Evolutionary conservation across 1,140 invertebrate genomes (phyloP).

Genomic region (Atopsyche davidsoni): DNA sequence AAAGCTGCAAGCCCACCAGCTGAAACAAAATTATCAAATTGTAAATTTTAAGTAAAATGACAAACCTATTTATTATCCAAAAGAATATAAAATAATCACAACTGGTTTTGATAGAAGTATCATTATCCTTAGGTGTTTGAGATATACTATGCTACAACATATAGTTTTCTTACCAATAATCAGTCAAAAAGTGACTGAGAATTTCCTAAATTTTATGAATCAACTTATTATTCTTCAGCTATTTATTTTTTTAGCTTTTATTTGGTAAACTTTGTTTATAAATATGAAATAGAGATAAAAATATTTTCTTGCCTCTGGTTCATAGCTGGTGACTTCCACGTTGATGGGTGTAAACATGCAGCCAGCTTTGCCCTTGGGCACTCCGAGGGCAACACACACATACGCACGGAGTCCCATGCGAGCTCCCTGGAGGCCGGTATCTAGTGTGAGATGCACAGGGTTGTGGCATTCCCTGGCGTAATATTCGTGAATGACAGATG

Average conservation of each 20-base stretch:
- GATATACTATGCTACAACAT: too few species aligned
- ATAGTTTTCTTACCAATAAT: too few species aligned
- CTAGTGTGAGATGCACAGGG: slow-evolving; percentile 90
- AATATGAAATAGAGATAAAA: neutral
- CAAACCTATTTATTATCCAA: too few species aligned
- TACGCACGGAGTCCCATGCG: slow-evolving; percentile 91
- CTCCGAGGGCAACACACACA: slow-evolving; percentile 72
- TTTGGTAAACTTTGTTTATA: neutral
- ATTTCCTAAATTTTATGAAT: neutral
- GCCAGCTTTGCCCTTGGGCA: slow-evolving; percentile 85
- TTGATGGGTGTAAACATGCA: slow-evolving; percentile 94
- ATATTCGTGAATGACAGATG: slow-evolving; percentile 95
- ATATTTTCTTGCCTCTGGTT: slow-evolving; percentile 71
- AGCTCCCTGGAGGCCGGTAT: slow-evolving; percentile 75
- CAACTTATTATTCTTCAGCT: too few species aligned
- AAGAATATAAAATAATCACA: too few species aligned
- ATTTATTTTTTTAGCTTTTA: too few species aligned
- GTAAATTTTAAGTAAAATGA: slow-evolving; percentile 4
- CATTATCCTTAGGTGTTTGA: too few species aligned
- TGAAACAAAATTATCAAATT: slow-evolving; percentile 28
- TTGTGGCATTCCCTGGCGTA: slow-evolving; percentile 89
- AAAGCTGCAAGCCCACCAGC: slow-evolving; percentile 68
- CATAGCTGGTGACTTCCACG: slow-evolving; percentile 78
- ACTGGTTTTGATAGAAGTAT: too few species aligned
- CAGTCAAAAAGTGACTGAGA: too few species aligned